Evolutionary conservation across 2,888 invertebrate genomes (phyloP), one percentile per base, ranked within the genome.

Genomic region (Lepidochrysops patricia): DNA sequence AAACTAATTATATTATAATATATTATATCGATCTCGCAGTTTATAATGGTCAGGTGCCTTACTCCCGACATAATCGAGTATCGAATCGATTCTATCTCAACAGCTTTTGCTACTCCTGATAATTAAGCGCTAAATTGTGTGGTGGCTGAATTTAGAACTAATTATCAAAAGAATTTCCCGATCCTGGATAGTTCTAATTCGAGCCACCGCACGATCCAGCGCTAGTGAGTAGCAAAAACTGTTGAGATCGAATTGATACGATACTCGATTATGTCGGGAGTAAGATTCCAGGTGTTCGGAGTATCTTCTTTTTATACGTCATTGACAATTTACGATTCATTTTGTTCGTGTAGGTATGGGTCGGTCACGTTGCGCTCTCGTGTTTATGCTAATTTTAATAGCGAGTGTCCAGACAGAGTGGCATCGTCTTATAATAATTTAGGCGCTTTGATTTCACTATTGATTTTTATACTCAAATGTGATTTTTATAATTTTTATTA

Each of bases 391-490:
- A 84, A 84, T 83, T 70, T 67, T 58, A 62, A 63, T 64, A 66
- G 64, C 67, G 77, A 72, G 69, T 67, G 64, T 79, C 76, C 78
- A 87, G 87, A 87, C 87, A 82, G 82, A 75, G 73, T 84, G 87
- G 87, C 86, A 82, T 77, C 84, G 70, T 49, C 26, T 65, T 49
- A 49, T 57, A 57, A 49, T 57, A 57, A 50, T 50, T 56, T 57
- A 57, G 56, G 57, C 26, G 57, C 32, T 43, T 43, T 62, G 12
- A 15, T 63, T 61, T 57, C n/a, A n/a, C n/a, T n/a, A n/a, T 61
- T 56, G 50, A 56, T 48, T 61, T 61, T 29, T 15, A 9, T 12
- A 32, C 4, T 32, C 1, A 29, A 13, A 54, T 4, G 7, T 9
- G 3, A 43, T 43, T 43, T 13, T 19, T 6, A 43, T 43, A 37